Conservation (phyloP, 2,113 vertebrate genomes). For the Sapajus apella region DNA sequence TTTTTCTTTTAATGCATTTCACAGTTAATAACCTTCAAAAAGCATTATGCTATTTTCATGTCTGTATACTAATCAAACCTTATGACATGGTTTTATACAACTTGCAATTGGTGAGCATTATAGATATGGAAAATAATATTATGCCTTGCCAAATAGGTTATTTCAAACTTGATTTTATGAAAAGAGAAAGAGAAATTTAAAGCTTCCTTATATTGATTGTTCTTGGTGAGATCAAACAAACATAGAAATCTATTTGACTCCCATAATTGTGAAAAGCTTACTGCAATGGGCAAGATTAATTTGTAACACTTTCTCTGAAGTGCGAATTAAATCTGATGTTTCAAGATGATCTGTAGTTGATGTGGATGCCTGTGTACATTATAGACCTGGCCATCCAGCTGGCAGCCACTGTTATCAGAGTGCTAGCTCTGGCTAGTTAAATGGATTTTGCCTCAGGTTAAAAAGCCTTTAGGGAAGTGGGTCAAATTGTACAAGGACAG, state of each 20-base stretch:
- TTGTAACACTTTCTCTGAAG: constrained; percentile 40
- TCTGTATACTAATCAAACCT: background rate
- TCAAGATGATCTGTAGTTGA: background rate
- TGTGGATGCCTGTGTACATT: background rate
- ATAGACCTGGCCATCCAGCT: background rate
- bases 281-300: background rate
- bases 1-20: constrained; percentile 29
- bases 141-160: background rate
- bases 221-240: background rate
- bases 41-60: background rate
- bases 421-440: background rate
- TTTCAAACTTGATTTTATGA: background rate
- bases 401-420: background rate
- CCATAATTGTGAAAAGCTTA: constrained; percentile 43
- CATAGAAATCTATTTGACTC: background rate
- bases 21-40: background rate
- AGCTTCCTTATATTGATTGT: background rate
- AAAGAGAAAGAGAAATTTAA: background rate
- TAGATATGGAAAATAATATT: background rate
- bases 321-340: constrained; percentile 64
- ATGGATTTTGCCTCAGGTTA: constrained; percentile 61
- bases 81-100: background rate
- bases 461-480: constrained; percentile 42
- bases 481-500: constrained; percentile 26
- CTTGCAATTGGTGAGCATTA: background rate